phyloP scores from a whole-genome alignment of 1,140 invertebrate genomes.

The Nautilus pompilius region DNA sequence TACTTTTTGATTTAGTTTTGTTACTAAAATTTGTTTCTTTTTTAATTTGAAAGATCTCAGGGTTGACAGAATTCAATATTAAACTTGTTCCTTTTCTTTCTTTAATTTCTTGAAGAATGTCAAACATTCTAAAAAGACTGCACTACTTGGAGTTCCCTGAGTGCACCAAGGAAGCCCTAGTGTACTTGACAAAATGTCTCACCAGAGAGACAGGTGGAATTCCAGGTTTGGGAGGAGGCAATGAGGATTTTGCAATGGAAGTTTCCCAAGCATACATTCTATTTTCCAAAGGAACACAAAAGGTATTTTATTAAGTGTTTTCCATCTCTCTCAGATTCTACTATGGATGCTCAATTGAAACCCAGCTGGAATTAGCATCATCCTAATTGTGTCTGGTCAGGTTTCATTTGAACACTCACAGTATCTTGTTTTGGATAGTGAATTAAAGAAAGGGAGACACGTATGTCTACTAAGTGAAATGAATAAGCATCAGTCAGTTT shows the following conservation, averaged over 20 bases:
- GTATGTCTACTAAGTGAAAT: too few relatives aligned
- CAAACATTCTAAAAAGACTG: conserved; percentile 31
- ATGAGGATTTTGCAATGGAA: conserved; percentile 33
- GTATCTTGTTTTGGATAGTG: too few relatives aligned
- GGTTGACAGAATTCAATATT: neutral
- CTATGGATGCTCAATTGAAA: too few relatives aligned
- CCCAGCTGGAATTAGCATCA: too few relatives aligned
- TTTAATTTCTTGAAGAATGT: conserved; percentile 12
- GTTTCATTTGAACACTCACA: too few relatives aligned
- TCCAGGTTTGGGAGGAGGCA: conserved; percentile 29
- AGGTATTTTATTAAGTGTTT: too few relatives aligned
- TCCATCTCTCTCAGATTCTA: too few relatives aligned
- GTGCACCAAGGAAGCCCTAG: conserved; percentile 36
- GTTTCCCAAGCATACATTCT: conserved; percentile 40
- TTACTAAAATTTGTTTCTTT: neutral
- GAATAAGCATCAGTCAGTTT: too few relatives aligned
- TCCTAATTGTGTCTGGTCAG: too few relatives aligned
- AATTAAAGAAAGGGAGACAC: too few relatives aligned
- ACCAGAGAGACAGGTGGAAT: conserved; percentile 25
- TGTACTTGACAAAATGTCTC: conserved; percentile 27
- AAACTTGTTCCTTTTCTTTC: neutral
- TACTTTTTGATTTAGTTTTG: too few relatives aligned
- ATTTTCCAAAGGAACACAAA: too few relatives aligned
- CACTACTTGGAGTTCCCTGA: conserved; percentile 40
- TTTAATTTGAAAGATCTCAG: neutral